Evolutionary conservation across 2,888 invertebrate genomes (phyloP), one percentile per base, ranked within the genome.

Genomic region (Nemotelus pantherinus): DNA sequence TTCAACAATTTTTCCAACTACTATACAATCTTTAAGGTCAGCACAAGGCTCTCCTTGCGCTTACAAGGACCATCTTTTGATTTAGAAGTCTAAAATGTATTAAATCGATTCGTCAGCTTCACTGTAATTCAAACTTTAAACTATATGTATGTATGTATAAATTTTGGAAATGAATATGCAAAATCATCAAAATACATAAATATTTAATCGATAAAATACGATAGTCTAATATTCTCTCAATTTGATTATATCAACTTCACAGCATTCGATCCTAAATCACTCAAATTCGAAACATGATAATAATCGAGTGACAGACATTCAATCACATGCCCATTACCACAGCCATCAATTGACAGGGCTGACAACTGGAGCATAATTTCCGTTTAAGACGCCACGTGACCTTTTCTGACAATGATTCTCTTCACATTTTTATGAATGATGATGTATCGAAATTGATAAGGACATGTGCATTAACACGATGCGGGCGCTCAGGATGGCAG

Each of bases 381-480:
- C 78, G 78, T 74, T 78, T 78, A 77, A 77, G 65, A 78, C 53
- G 78, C 78, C 78, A 78, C 78, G 78, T 78, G 78, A 67, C 78
- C 77, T 71, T 74, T 77, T 60, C 65, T 7, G 45, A 48, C 57
- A 9, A 45, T 43, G 58, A 43, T 39, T 64, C 74, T 48, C 67
- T 78, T 47, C 39, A 41, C 53, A 53, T 43, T 65, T 65, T 65
- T 65, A 65, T 65, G 65, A 65, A 65, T 53, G 55, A 71, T 55
- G 70, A 71, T 71, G 70, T 71, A 55, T 71, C 70, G 55, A 55
- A 43, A 45, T 55, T 44, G 70, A 71, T 71, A 71, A 71, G 70
- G 53, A 53, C 55, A 53, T 53, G 6, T 25, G 43, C 44, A 53
- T 71, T 53, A 71, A 71, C 70, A 71, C 44, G 70, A 55, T 44